Evolutionary conservation across 2,888 invertebrate species (phyloP), one percentile per base, ranked within the genome.

Genomic region (Crossocerus cetratus): DNA sequence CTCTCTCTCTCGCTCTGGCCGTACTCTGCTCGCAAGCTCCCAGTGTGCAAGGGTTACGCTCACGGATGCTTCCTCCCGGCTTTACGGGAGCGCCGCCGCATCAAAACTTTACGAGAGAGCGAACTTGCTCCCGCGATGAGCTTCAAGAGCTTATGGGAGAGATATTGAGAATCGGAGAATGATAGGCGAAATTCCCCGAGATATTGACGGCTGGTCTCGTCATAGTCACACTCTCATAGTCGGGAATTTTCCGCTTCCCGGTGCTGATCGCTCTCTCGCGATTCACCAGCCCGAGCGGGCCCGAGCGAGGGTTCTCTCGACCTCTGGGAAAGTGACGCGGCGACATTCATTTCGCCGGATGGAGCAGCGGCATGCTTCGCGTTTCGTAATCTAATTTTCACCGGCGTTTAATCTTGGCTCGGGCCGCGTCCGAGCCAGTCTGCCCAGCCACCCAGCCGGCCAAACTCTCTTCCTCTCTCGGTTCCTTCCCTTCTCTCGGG

Each of bases 351-450:
- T 76, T 76, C 59, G 74, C 76, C 64, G 57, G 72, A 71, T 72
- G 64, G 69, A 70, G 72, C 79, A 49, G 16, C 11, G 65, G 71
- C 55, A 58, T 78, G 83, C 78, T 79, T 85, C 83, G 82, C 82
- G 76, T 80, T 63, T 82, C 82, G 81, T 86, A 86, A 86, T 88
- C 87, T 86, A 88, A 88, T 89, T 88, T 88, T 86, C 86, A 76
- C 77, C 80, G 70, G 80, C 84, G 83, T 87, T 89, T 88, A 88
- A 87, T 87, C 86, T 84, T 86, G 83, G 84, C 83, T 77, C 83
- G 78, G 80, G 74, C 55, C 11, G 16, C 57, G 54, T 20, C 60
- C 65, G 57, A 55, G 60, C 44, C 62, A 22, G 23, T 43, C 32
- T n/a, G 49, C 23, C n/a, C 22, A 57, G 43, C 11, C 49, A n/a